Conservation (phyloP, 2,888 invertebrate species). For the Heteromyza rotundicornis region DNA sequence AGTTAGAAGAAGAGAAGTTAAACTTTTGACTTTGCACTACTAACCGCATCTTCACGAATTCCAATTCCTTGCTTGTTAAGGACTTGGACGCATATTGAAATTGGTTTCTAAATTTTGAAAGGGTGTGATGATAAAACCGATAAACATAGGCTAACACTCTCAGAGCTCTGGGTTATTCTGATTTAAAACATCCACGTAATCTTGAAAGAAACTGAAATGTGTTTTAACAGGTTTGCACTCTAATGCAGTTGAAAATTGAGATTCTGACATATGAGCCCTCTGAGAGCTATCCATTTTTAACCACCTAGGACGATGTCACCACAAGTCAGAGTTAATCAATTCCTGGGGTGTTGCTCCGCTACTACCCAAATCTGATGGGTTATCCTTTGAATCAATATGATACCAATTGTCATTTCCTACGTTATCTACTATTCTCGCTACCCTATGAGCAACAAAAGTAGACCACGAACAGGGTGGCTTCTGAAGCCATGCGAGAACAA, state of each 20-base stretch:
- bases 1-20: not conserved
- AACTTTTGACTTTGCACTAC: not conserved
- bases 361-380: not conserved
- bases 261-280: too few relatives aligned
- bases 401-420: not conserved
- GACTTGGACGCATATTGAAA: not conserved
- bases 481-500: slow-evolving; percentile 21
- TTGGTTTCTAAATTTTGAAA: not conserved
- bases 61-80: not conserved
- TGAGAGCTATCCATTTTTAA: too few relatives aligned
- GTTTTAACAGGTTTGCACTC: not conserved
- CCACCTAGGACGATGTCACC: not conserved
- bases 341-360: not conserved
- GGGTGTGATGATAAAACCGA: too few relatives aligned
- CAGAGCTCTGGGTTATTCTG: not conserved
- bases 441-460: not conserved
- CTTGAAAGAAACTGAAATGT: not conserved
- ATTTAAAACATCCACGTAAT: not conserved
- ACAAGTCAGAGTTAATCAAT: not conserved
- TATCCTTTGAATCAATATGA: not conserved
- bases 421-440: not conserved
- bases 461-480: not conserved
- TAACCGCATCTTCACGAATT: not conserved
- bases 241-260: too few relatives aligned
- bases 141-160: too few relatives aligned